These are phyloP conservation scores for Drosophila hydei DNA, from an alignment of 1,140 invertebrate species.

Conservation along the genomic window DNA sequence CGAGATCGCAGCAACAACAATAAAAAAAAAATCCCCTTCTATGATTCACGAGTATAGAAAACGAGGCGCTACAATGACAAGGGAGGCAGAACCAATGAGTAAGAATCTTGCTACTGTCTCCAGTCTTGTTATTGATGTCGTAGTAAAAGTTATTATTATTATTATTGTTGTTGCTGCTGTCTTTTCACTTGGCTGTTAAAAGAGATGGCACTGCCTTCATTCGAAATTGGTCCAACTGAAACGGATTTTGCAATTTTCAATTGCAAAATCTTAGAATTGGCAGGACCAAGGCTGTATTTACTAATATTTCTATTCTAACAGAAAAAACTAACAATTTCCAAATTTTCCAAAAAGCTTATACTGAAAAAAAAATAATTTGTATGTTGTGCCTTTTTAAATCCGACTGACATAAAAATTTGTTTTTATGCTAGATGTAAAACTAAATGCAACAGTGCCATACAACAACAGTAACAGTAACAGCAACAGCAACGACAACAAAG, in stretches of 20 bases:
- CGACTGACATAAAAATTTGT: not conserved
- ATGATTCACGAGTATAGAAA: slow-evolving; percentile 35
- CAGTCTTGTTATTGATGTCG: not conserved
- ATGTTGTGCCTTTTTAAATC: no score
- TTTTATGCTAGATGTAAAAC: slow-evolving; percentile 10
- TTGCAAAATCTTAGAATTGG: no score
- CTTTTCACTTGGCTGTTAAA: not conserved
- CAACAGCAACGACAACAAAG: slow-evolving; percentile 24
- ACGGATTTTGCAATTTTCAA: not conserved
- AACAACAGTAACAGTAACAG: slow-evolving; percentile 29
- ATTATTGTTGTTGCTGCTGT: slow-evolving; percentile 6
- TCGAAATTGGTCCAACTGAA: not conserved
- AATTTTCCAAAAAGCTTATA: not conserved
- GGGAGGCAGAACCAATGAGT: slow-evolving; percentile 14
- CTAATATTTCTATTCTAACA: no score
- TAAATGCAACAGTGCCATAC: slow-evolving; percentile 66
- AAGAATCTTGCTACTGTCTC: not conserved
- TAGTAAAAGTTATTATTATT: not conserved
- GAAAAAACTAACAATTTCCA: not conserved
- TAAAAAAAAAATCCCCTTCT: slow-evolving; percentile 1
- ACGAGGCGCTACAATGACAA: not conserved
- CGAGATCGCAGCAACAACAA: slow-evolving; percentile 28
- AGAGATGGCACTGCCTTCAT: slow-evolving; percentile 26
- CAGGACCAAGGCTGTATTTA: no score
- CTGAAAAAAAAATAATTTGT: no score